These are phyloP conservation scores for Trichoplax adhaerens DNA, from an alignment of 37 sponge, comb jelly and placozoan species.

Conservation along the genomic window DNA sequence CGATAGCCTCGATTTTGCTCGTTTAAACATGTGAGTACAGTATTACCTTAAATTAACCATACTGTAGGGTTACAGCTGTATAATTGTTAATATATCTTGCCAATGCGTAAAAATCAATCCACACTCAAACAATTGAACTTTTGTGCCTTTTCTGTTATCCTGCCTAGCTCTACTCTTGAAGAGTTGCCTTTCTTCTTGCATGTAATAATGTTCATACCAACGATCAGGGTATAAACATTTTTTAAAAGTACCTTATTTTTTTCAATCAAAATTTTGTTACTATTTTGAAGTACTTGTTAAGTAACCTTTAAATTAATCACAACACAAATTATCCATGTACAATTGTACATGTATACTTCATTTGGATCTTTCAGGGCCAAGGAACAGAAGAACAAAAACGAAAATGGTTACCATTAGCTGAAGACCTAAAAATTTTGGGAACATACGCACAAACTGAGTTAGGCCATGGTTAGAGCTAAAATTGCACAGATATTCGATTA, in stretches of 20 bases:
- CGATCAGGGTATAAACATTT: slow-evolving; percentile 33
- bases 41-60: too few species aligned
- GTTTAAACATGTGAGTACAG: too few species aligned
- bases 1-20: too few species aligned
- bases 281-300: too few species aligned
- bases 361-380: slow-evolving; percentile 24
- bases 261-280: too few species aligned
- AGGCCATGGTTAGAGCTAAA: slow-evolving; percentile 55
- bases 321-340: not conserved
- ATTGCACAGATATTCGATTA: not conserved
- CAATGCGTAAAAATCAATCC: too few species aligned
- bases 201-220: slow-evolving; percentile 62
- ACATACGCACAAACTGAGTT: slow-evolving; percentile 88
- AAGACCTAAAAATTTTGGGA: slow-evolving; percentile 50
- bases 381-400: slow-evolving; percentile 62
- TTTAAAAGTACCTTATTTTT: not conserved
- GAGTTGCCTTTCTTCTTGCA: slow-evolving; percentile 35
- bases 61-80: too few species aligned
- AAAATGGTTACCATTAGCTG: slow-evolving; percentile 60
- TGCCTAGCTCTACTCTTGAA: slow-evolving; percentile 28
- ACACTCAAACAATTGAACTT: not conserved
- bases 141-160: not conserved
- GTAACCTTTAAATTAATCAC: too few species aligned
- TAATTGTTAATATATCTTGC: too few species aligned
- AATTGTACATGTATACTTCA: not conserved